Evolutionary conservation across 2,113 vertebrate genomes (phyloP), one percentile per base, ranked within the genome.

Genomic region (Nettapus auritus): DNA sequence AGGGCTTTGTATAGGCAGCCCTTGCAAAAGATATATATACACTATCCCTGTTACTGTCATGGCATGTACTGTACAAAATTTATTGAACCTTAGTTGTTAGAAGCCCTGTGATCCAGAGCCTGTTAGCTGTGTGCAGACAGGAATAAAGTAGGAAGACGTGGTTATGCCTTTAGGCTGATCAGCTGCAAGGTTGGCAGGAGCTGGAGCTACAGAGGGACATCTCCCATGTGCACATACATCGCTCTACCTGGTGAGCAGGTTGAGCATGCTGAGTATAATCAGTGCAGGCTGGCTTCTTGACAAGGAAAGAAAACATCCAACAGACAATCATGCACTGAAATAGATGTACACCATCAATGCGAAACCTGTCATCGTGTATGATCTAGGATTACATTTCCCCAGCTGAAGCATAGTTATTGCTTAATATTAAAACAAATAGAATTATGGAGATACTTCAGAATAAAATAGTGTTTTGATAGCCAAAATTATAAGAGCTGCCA

Each of bases 51-150:
- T 11, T 46, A 22, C 28, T 90, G 64, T 21, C 59, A 1, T 22
- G 71, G 71, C 33, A 34, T 2, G 40, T 36, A 67, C 68, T 38
- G 55, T 25, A 60, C 13, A 38, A 83, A 83, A 94, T 81, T 63
- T 67, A 83, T 53, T 90, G 92, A 71, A 92, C 82, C 29, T 48
- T 6, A 15, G 64, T 1, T 78, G 89, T 38, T 86, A 44, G 74
- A 94, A 91, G 60, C 60, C 42, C 67, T 81, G 57, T 85, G 81
- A 89, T 91, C 17, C 81, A 89, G 69, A 90, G 63, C 16, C 81
- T 82, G 93, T 33, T 86, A 36, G 36, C 60, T 44, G 22, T 1
- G 7, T 4, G 34, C 73, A 56, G 76, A 7, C 63, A 59, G 90
- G 76, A 90, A 48, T 20, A 50, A 74, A 82, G 60, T n/a, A 50